Conservation (phyloP, 2,113 vertebrate species). For the Ascaphus truei region DNA sequence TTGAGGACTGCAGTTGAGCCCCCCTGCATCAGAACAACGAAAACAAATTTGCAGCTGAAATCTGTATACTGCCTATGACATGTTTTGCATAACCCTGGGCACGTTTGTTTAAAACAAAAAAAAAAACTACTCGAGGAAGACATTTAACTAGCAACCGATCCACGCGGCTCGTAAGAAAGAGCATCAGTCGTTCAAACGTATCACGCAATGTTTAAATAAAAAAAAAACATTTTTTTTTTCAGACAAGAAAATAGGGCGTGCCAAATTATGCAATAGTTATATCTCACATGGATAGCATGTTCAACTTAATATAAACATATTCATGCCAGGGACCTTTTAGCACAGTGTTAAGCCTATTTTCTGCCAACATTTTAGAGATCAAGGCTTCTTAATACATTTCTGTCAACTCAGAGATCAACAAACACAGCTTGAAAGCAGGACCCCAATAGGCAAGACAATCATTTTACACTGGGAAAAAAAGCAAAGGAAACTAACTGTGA, state of each 20-base stretch:
- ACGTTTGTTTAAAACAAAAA: slow-evolving; percentile 47
- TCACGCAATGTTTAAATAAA: slow-evolving; percentile 64
- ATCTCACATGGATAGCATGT: slow-evolving; percentile 62
- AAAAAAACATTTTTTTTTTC: too few species aligned
- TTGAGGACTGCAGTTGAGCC: too few species aligned
- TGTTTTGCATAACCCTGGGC: slow-evolving; percentile 55
- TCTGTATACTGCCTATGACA: slow-evolving; percentile 50
- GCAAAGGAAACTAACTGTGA: too few species aligned
- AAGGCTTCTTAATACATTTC: too few species aligned
- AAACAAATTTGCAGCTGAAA: too few species aligned
- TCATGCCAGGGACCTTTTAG: slow-evolving; percentile 52
- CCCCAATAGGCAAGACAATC: too few species aligned
- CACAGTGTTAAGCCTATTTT: slow-evolving; percentile 54
- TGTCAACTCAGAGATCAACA: too few species aligned
- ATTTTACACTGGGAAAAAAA: too few species aligned
- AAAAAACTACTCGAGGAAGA: slow-evolving; percentile 48
- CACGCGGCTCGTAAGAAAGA: slow-evolving; percentile 52
- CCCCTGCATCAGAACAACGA: too few species aligned
- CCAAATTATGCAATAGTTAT: slow-evolving; percentile 60
- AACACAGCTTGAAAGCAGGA: too few species aligned
- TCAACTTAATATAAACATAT: slow-evolving; percentile 68
- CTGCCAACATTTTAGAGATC: slow-evolving; percentile 46
- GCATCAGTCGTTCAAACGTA: slow-evolving; percentile 62
- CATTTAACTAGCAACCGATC: slow-evolving; percentile 62
- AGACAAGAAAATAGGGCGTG: slow-evolving; percentile 53